These are phyloP conservation scores for Siderastrea radians DNA, from an alignment of 92 coral and sea anemone genomes.

Conservation along the genomic window DNA sequence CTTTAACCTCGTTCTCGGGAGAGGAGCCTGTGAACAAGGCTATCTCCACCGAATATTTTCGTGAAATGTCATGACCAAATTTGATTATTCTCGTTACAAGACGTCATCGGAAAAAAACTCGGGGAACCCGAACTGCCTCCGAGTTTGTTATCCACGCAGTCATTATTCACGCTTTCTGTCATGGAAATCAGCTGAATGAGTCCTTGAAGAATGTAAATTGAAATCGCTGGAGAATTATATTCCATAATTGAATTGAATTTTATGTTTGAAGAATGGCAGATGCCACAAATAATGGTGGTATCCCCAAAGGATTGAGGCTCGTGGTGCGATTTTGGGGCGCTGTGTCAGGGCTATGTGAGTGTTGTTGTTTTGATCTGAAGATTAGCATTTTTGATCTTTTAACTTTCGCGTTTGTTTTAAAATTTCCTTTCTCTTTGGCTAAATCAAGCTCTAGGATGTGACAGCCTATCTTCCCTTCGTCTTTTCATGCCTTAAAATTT, in stretches of 20 bases:
- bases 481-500: background rate
- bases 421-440: background rate
- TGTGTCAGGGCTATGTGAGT: constrained; percentile 96
- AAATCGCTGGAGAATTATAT: background rate
- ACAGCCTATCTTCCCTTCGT: background rate
- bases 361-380: background rate
- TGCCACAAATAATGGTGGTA: constrained; percentile 58
- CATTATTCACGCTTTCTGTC: constrained; percentile 28
- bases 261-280: constrained; percentile 71
- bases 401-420: background rate
- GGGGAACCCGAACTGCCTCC: constrained; percentile 16
- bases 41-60: background rate
- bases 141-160: constrained; percentile 45
- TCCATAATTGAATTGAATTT: constrained; percentile 8
- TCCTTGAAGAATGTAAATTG: constrained; percentile 41
- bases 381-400: constrained; percentile 25
- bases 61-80: constrained; percentile 13
- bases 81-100: background rate
- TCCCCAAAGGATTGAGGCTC: constrained; percentile 89
- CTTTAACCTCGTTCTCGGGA: background rate
- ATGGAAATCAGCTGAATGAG: constrained; percentile 41
- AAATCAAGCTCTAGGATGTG: background rate
- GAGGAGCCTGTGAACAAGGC: background rate
- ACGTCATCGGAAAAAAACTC: background rate
- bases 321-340: constrained; percentile 97